A percentile compares a stretch with the other conserved stretches of the same genome.
Conservation (phyloP, 2,888 invertebrate species). For the Pimpla rufipes region DNA sequence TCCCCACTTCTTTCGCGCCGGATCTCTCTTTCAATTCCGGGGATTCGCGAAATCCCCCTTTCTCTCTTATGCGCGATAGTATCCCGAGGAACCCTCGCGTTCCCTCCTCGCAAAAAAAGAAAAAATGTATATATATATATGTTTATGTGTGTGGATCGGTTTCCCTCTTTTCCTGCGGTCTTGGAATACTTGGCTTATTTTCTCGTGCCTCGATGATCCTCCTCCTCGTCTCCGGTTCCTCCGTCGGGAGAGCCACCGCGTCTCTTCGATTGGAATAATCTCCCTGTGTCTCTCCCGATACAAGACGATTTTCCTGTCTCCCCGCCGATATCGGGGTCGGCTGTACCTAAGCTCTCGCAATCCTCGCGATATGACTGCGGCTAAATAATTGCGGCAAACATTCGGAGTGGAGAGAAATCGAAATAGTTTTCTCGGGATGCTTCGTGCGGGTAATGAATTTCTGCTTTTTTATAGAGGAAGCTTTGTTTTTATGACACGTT, state of each 20-base stretch:
- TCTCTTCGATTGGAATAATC: constrained; percentile 66
- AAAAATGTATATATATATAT: neutral
- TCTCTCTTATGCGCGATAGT: constrained; percentile 58
- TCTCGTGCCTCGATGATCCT: constrained; percentile 45
- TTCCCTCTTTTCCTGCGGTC: constrained; percentile 50
- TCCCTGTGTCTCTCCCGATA: constrained; percentile 52
- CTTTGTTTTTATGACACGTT: no score
- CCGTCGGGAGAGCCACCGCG: constrained; percentile 32
- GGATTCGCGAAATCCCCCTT: constrained; percentile 73
- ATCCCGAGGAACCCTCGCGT: constrained; percentile 43
- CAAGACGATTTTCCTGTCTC: constrained; percentile 60
- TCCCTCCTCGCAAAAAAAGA: constrained; percentile 4
- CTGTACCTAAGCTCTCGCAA: constrained; percentile 14
- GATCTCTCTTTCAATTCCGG: constrained; percentile 79
- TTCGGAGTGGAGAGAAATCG: neutral
- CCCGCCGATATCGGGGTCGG: neutral
- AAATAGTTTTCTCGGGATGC: neutral
- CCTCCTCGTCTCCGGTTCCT: neutral
- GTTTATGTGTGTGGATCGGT: constrained; percentile 36
- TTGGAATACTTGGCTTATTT: constrained; percentile 50
- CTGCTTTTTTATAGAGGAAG: neutral
- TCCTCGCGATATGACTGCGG: neutral
- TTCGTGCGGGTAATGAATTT: no score
- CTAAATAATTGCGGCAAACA: constrained; percentile 3
- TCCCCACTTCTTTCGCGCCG: constrained; percentile 39